phyloP scores from a whole-genome alignment of 2,888 invertebrate genomes.

The Ramazzottius varieornatus region DNA sequence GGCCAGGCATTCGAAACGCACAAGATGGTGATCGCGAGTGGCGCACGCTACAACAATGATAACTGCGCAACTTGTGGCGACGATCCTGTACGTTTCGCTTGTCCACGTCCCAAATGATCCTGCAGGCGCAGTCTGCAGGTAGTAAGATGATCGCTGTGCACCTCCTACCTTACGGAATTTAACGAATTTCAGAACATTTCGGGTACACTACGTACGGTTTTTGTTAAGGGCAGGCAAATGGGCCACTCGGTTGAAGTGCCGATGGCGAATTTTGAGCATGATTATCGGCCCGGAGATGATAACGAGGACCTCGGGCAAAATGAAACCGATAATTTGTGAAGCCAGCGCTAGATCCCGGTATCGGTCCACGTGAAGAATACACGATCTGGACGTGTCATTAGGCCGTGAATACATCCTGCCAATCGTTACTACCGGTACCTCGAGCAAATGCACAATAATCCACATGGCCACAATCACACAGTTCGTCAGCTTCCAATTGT shows the following conservation, averaged over 20 bases:
- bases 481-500: neutral
- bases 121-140: too few species aligned
- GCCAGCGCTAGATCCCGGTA: neutral
- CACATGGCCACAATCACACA: neutral
- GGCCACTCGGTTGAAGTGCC: neutral
- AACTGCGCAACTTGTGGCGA: too few species aligned
- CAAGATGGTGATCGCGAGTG: too few species aligned
- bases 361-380: neutral
- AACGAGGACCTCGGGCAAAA: neutral
- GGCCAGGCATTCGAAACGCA: too few species aligned
- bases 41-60: too few species aligned
- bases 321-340: neutral
- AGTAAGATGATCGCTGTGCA: too few species aligned
- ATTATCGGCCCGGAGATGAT: neutral
- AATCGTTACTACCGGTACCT: neutral
- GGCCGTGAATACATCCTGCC: neutral
- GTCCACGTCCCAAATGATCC: too few species aligned
- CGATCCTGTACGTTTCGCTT: too few species aligned
- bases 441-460: neutral
- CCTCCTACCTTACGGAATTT: too few species aligned
- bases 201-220: neutral
- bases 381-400: neutral
- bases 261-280: neutral
- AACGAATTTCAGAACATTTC: too few species aligned
- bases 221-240: neutral